A percentile compares a stretch with the other conserved stretches of the same genome.
These are phyloP conservation scores for Mustela lutreola DNA, from an alignment of 2,113 vertebrate genomes.

Conservation along the genomic window DNA sequence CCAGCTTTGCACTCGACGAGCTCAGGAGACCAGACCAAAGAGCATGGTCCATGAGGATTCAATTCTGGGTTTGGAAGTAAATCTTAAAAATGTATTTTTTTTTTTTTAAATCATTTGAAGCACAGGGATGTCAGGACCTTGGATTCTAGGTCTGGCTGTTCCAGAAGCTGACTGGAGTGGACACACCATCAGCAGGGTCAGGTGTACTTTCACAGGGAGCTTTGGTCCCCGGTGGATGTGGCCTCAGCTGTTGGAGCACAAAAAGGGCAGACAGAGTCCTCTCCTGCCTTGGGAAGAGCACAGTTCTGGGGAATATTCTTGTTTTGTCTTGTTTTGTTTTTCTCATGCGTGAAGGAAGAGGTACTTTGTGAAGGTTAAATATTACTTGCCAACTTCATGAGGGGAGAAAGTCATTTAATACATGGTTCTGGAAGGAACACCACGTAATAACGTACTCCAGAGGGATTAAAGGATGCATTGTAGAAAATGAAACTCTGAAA, in stretches of 20 bases:
- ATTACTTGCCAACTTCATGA: not conserved
- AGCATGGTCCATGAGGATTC: not conserved
- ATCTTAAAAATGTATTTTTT: not conserved
- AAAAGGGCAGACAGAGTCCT: not conserved
- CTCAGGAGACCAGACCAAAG: not conserved
- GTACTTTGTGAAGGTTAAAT: not conserved
- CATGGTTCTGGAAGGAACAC: not conserved
- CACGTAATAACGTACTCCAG: not conserved
- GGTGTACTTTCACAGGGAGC: rapidly evolving
- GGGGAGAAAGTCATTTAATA: not conserved
- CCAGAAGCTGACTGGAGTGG: not conserved
- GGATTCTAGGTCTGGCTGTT: not conserved
- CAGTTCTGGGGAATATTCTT: not conserved
- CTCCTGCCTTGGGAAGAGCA: not conserved
- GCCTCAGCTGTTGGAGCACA: not conserved
- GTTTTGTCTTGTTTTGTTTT: no score
- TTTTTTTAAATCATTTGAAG: not conserved
- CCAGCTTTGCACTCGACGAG: not conserved
- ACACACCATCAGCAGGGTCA: not conserved
- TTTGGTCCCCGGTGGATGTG: not conserved
- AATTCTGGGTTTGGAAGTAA: not conserved
- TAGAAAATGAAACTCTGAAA: conserved; percentile 29
- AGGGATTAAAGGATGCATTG: not conserved
- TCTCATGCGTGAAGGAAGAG: not conserved
- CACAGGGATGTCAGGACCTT: not conserved